Conservation (phyloP, 2,888 invertebrate species). For the Euplagia quadripunctaria region DNA sequence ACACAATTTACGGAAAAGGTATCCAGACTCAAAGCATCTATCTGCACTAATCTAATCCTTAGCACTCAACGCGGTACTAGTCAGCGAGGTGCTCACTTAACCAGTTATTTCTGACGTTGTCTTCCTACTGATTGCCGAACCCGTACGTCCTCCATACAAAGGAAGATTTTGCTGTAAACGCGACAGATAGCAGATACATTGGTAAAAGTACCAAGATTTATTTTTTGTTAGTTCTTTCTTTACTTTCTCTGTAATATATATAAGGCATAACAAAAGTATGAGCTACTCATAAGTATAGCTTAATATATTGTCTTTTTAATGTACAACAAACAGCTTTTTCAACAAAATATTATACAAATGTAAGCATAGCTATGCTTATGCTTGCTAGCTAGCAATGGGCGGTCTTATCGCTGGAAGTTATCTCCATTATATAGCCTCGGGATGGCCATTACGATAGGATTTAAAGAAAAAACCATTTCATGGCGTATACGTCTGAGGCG, state of each 20-base stretch:
- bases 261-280: not conserved
- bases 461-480: not conserved
- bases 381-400: not conserved
- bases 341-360: conserved; percentile 9
- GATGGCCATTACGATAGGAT: not conserved
- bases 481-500: not conserved
- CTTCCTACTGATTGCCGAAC: not conserved
- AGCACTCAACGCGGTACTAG: not conserved
- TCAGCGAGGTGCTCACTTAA: not conserved
- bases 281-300: not conserved
- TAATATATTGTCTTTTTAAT: not conserved
- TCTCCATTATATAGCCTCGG: not conserved
- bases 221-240: not conserved
- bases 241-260: not conserved
- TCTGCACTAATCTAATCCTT: not conserved
- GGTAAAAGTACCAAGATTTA: not conserved
- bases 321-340: not conserved
- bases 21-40: not conserved
- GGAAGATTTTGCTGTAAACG: not conserved
- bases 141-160: not conserved
- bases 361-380: too few relatives aligned
- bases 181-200: not conserved
- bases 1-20: not conserved
- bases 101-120: not conserved
- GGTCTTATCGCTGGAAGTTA: conserved; percentile 1